Conservation (phyloP, 2,888 invertebrate genomes). For the Elysia crispata region DNA sequence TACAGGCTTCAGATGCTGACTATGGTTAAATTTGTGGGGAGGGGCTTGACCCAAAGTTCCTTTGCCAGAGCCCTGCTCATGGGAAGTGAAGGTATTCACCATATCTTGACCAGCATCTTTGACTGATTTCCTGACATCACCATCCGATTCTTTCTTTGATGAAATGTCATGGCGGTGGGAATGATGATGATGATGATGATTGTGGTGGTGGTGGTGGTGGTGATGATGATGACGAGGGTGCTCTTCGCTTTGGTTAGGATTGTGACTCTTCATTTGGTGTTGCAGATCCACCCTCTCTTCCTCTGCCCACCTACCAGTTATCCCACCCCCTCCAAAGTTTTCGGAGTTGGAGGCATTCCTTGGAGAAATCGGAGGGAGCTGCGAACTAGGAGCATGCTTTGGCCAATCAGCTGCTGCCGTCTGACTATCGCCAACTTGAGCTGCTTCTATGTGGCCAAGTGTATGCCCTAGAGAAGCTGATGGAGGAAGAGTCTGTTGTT, state of each 20-base stretch:
- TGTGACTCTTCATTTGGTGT: neutral
- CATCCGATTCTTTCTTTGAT: too few species aligned
- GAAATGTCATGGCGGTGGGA: neutral
- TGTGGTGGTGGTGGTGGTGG: slow-evolving; percentile 27
- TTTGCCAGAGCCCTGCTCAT: too few species aligned
- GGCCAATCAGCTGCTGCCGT: neutral
- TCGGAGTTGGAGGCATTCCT: neutral
- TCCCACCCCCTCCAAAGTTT: neutral
- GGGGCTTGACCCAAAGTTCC: too few species aligned
- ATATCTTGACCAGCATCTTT: too few species aligned
- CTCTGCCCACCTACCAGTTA: too few species aligned
- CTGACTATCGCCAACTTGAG: neutral
- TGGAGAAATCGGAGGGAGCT: slow-evolving; percentile 35
- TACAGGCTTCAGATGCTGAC: too few species aligned
- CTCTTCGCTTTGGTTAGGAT: neutral
- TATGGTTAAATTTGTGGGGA: too few species aligned
- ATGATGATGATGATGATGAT: slow-evolving; percentile 39
- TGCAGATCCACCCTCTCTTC: neutral
- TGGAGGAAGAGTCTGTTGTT: too few species aligned
- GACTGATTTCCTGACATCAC: too few species aligned
- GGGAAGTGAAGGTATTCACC: too few species aligned
- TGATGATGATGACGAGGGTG: slow-evolving; percentile 25
- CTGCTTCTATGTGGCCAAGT: neutral
- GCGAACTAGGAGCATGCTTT: neutral
- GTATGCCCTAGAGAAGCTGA: neutral